These are phyloP conservation scores for Leptopterna dolabrata DNA, from an alignment of 2,888 invertebrate species.

Conservation along the genomic window DNA sequence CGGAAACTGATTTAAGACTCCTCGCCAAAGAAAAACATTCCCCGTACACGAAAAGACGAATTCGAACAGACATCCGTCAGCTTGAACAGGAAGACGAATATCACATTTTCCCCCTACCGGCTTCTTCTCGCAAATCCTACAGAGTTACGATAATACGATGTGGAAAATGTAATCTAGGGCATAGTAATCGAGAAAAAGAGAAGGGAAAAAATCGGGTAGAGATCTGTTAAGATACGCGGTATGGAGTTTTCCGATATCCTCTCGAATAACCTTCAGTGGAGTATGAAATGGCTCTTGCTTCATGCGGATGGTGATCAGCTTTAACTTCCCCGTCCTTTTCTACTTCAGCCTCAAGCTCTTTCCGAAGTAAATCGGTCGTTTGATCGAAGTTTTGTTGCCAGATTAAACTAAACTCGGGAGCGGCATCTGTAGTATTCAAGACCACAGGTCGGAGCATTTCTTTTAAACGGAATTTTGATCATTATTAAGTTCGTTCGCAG, in stretches of 20 bases:
- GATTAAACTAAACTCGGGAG: background rate
- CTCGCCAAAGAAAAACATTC: no score
- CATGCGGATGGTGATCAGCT: background rate
- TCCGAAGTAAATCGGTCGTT: background rate
- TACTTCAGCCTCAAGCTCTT: background rate
- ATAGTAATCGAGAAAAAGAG: background rate
- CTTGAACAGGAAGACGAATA: no score
- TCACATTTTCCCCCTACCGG: no score
- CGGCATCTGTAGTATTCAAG: no score
- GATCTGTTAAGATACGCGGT: background rate
- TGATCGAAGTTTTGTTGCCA: background rate
- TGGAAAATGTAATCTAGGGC: background rate
- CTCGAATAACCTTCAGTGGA: slow-evolving; percentile 13
- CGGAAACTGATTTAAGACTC: no score
- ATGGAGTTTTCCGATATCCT: background rate
- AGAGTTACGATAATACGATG: background rate
- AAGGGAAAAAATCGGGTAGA: background rate
- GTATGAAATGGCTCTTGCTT: slow-evolving; percentile 4
- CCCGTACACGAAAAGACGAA: no score
- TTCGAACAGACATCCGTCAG: no score
- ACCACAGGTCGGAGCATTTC: no score
- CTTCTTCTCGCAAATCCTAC: background rate
- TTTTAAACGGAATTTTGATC: no score
- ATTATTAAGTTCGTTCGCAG: no score
- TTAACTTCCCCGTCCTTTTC: background rate